These are phyloP conservation scores for Felis catus DNA, from an alignment of 2,113 vertebrate species.

Conservation along the genomic window F.catus_Fca126_mat1.0 CM031415.1:91526001-91526500, in stretches of 20 bases:
- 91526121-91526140: not conserved
- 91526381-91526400: not conserved
- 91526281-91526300: not conserved
- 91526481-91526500: not conserved
- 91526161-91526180: not conserved
- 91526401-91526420: not conserved
- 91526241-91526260: not conserved
- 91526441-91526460: not conserved
- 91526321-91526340: not conserved
- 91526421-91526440: not conserved
- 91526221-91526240: not conserved
- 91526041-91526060: not conserved
- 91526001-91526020: not conserved
- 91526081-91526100: not conserved
- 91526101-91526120: not conserved
- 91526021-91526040: not conserved
- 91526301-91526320: not conserved
- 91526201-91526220: not conserved
- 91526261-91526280: not conserved
- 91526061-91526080: not conserved
- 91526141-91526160: not conserved
- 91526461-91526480: not conserved
- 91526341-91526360: not conserved
- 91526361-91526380: not conserved
- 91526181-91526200: not conserved